phyloP scores from a whole-genome alignment of 2,113 vertebrate genomes.

The Cyanistes caeruleus region DNA sequence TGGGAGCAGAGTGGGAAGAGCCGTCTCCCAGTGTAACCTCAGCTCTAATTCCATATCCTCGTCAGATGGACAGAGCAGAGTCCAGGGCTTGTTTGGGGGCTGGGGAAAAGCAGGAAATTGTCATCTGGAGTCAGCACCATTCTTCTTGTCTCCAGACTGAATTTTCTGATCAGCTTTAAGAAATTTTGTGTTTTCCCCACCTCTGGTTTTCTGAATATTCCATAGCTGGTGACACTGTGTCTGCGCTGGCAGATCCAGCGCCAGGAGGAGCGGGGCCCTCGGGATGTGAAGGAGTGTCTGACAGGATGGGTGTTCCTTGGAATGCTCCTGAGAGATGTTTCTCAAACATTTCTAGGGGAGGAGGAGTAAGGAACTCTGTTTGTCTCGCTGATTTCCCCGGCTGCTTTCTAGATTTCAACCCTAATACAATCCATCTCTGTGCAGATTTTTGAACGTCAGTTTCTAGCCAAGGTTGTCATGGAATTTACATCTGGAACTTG shows the following conservation, averaged over 20 bases:
- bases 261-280: accelerated
- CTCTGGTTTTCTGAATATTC: not conserved
- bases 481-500: not conserved
- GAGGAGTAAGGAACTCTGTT: not conserved
- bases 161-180: not conserved
- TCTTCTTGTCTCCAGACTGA: not conserved
- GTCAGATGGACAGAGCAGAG: not conserved
- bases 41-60: accelerated
- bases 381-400: not conserved
- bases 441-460: not conserved
- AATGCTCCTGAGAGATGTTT: not conserved
- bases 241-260: not conserved
- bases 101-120: not conserved
- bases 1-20: accelerated
- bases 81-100: accelerated
- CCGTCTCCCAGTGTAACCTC: too few relatives aligned
- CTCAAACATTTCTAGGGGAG: not conserved
- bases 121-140: accelerated
- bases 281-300: accelerated
- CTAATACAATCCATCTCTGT: not conserved
- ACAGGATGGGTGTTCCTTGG: accelerated
- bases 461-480: not conserved
- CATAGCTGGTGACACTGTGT: accelerated
- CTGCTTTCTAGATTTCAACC: not conserved
- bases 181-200: not conserved